Evolutionary conservation across 2,797 vertebrate species (phyloP).

Genomic region (Sphenopsis melanotis): DNA sequence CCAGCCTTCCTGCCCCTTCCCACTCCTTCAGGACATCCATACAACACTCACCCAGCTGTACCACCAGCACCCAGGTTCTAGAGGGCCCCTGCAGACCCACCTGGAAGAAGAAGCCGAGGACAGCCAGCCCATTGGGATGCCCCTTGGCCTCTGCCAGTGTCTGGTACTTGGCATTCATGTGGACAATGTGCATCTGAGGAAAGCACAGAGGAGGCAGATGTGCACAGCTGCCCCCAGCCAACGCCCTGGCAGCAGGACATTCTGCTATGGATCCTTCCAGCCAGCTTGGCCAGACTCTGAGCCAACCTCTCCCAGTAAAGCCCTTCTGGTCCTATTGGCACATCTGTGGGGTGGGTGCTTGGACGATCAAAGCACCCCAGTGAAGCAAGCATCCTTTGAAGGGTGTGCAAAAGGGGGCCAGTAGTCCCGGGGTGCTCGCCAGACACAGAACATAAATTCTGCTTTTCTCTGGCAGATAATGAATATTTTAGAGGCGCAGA

Average conservation of each 20-base stretch:
- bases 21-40: fast-evolving
- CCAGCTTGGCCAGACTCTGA: neutral
- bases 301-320: neutral
- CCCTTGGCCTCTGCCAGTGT: slow-evolving; percentile 74
- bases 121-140: slow-evolving; percentile 80
- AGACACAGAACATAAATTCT: neutral
- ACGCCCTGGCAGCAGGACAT: neutral
- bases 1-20: neutral
- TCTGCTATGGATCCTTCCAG: neutral
- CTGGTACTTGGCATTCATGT: slow-evolving; percentile 79
- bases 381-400: neutral
- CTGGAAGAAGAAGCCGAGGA: slow-evolving; percentile 82
- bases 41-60: fast-evolving
- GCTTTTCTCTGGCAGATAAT: neutral
- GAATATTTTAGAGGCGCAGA: slow-evolving; percentile 5
- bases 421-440: neutral
- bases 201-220: fast-evolving
- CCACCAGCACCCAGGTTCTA: fast-evolving
- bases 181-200: slow-evolving; percentile 84
- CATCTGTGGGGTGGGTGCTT: fast-evolving
- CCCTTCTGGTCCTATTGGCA: neutral
- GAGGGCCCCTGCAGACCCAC: slow-evolving; percentile 45
- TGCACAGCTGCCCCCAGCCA: fast-evolving
- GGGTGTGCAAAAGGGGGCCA: neutral
- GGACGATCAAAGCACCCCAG: neutral